Evolutionary conservation across 2,113 vertebrate species (phyloP).

Genomic region (Ahaetulla prasina): DNA sequence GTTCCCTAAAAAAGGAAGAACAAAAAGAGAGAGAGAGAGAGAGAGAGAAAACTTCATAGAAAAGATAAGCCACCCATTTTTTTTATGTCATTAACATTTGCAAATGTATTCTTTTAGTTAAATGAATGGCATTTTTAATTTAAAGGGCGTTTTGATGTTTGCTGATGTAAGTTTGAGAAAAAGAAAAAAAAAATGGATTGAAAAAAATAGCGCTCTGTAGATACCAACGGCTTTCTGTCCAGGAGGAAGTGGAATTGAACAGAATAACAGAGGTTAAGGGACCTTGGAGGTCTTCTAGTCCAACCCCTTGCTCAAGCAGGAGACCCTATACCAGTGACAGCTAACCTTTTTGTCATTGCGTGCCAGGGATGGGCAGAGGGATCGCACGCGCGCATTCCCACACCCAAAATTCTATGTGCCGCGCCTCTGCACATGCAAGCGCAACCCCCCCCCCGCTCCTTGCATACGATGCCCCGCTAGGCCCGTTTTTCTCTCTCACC

Average conservation of each 20-base stretch:
- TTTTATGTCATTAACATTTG: constrained; percentile 39
- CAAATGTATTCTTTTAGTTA: constrained; percentile 42
- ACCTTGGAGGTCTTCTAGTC: neutral
- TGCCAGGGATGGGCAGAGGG: too few species aligned
- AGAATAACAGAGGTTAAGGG: neutral
- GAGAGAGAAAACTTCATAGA: constrained; percentile 19
- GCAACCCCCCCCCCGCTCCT: too few species aligned
- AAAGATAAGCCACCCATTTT: constrained; percentile 29
- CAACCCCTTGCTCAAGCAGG: neutral
- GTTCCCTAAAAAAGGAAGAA: constrained; percentile 38
- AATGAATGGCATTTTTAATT: constrained; percentile 33
- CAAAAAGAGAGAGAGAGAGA: constrained; percentile 26
- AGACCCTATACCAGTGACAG: too few species aligned
- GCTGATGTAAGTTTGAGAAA: constrained; percentile 28
- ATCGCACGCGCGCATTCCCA: too few species aligned
- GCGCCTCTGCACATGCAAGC: too few species aligned
- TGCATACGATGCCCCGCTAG: too few species aligned
- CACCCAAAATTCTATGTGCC: too few species aligned
- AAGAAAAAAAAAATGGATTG: constrained; percentile 16
- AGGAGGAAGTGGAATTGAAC: neutral
- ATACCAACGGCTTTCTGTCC: neutral
- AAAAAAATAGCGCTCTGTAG: neutral
- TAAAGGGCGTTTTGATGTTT: constrained; percentile 43
- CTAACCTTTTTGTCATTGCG: too few species aligned
- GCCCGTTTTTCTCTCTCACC: too few species aligned